phyloP scores from a whole-genome alignment of 2,888 invertebrate genomes.

The Synergus umbraculus region DNA sequence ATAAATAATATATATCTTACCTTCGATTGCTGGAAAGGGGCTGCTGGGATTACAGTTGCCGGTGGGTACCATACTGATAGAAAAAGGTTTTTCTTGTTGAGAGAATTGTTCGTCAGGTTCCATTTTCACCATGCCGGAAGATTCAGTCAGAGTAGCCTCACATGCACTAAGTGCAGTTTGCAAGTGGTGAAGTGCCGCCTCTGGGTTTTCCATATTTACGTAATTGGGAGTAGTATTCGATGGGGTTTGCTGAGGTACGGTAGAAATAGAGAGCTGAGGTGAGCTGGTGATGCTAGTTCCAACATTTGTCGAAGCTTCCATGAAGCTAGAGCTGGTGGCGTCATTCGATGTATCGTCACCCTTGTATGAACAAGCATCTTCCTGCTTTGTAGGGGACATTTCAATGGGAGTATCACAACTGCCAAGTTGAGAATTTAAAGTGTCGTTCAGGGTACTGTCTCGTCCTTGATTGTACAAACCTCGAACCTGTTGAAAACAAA shows the following conservation, averaged over 20 bases:
- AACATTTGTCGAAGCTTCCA: conserved; percentile 57
- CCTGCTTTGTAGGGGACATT: conserved; percentile 56
- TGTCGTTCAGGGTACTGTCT: conserved; percentile 63
- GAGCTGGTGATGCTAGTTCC: conserved; percentile 54
- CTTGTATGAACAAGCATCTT: conserved; percentile 63
- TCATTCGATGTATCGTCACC: conserved; percentile 63
- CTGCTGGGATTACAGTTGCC: conserved; percentile 71
- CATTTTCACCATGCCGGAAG: conserved; percentile 75
- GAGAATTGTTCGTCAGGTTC: conserved; percentile 75
- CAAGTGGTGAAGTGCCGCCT: conserved; percentile 74
- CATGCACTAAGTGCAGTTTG: conserved; percentile 74
- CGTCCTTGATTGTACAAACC: conserved; percentile 73
- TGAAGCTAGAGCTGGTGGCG: conserved; percentile 62
- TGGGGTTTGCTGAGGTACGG: conserved; percentile 56
- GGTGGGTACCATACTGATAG: conserved; percentile 73
- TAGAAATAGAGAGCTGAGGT: conserved; percentile 54
- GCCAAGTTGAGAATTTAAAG: conserved; percentile 59
- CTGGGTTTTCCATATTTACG: conserved; percentile 74
- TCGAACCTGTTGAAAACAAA: conserved; percentile 64
- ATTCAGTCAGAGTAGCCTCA: conserved; percentile 75
- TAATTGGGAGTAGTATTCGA: conserved; percentile 67
- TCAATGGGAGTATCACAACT: conserved; percentile 44
- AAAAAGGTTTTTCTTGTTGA: conserved; percentile 73
- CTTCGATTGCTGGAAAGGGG: conserved; percentile 75
- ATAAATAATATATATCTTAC: conserved; percentile 58